A percentile compares a stretch with the other conserved stretches of the same genome.
Evolutionary conservation across 2,888 invertebrate species (phyloP).

Genomic region (Acronicta psi): DNA sequence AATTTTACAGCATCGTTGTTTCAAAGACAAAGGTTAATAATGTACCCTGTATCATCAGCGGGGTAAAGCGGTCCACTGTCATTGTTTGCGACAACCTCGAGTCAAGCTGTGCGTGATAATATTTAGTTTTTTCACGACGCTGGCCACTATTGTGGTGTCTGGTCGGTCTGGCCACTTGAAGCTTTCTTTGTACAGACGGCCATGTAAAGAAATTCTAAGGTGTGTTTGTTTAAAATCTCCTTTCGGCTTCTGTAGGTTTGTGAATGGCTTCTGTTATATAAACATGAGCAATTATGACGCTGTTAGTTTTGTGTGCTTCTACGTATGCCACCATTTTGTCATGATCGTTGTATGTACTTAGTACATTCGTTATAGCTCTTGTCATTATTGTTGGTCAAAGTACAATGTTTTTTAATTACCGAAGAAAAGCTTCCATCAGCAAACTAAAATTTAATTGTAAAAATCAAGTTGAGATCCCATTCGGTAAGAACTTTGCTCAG

Average conservation of each 20-base stretch:
- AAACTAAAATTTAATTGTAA: slow-evolving; percentile 1
- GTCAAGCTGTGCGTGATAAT: slow-evolving; percentile 85
- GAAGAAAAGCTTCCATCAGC: slow-evolving; percentile 3
- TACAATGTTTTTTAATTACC: slow-evolving; percentile 24
- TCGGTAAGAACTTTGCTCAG: neutral
- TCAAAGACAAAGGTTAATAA: slow-evolving; percentile 58
- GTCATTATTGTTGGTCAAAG: slow-evolving; percentile 27
- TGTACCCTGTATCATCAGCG: slow-evolving; percentile 50
- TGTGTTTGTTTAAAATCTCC: slow-evolving; percentile 83
- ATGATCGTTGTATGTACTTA: slow-evolving; percentile 46
- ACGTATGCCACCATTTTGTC: slow-evolving; percentile 58
- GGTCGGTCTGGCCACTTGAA: slow-evolving; percentile 79
- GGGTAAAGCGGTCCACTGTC: slow-evolving; percentile 41
- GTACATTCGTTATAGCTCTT: slow-evolving; percentile 31
- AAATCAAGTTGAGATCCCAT: neutral
- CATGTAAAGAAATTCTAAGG: slow-evolving; percentile 78
- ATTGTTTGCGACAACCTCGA: slow-evolving; percentile 71
- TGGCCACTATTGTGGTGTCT: slow-evolving; percentile 74
- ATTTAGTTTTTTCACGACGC: slow-evolving; percentile 80
- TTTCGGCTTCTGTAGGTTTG: slow-evolving; percentile 84
- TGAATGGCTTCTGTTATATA: slow-evolving; percentile 84
- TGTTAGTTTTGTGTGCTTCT: slow-evolving; percentile 64
- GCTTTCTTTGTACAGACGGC: slow-evolving; percentile 77
- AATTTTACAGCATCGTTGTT: slow-evolving; percentile 52
- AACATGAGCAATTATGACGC: slow-evolving; percentile 81